Evolutionary conservation across 2,113 vertebrate genomes (phyloP).

Genomic region (Calidris pygmaea): DNA sequence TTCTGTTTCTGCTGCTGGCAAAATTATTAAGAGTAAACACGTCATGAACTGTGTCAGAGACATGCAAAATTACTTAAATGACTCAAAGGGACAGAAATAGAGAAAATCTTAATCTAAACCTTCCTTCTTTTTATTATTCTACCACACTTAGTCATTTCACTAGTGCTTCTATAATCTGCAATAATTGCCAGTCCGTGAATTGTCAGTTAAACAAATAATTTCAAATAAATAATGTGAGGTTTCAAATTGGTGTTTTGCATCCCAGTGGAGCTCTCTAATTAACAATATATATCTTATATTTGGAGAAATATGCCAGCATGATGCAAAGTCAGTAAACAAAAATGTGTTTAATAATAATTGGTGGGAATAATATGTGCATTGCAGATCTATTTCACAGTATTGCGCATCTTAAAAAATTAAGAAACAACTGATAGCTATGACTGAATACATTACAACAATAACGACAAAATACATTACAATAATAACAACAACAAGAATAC

Average conservation of each 20-base stretch:
- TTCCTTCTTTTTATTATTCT: background rate
- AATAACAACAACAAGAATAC: background rate
- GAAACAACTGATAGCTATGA: background rate
- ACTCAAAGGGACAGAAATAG: background rate
- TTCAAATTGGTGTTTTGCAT: background rate
- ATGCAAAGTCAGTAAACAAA: background rate
- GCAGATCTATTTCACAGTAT: background rate
- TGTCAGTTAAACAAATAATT: background rate
- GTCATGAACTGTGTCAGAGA: background rate
- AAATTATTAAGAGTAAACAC: slow-evolving; percentile 1
- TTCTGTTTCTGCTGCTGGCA: background rate
- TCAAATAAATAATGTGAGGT: background rate
- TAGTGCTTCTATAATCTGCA: background rate
- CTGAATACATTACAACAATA: background rate
- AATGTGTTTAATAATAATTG: background rate
- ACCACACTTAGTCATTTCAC: background rate
- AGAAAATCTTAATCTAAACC: background rate
- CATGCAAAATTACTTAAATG: background rate
- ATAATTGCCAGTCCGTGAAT: background rate
- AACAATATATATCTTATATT: background rate
- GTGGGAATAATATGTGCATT: background rate
- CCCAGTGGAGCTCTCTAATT: background rate
- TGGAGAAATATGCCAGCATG: background rate
- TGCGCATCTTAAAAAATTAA: background rate
- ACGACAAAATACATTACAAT: background rate